A percentile compares a stretch with the other conserved stretches of the same genome.
These are phyloP conservation scores for Avahi laniger DNA, from an alignment of 2,797 vertebrate genomes.

Conservation along the genomic window DNA sequence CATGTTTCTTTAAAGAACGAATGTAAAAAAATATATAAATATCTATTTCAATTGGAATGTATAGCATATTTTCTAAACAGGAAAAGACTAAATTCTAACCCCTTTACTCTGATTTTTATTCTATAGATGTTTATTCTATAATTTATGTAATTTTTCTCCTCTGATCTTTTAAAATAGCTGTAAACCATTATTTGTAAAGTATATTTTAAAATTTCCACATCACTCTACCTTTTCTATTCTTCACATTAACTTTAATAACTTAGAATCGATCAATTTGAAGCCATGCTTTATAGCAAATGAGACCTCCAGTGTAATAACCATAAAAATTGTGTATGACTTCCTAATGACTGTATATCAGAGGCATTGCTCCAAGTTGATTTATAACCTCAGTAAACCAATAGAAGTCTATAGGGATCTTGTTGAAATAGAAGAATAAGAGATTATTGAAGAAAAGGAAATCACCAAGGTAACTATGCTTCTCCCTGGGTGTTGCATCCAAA, in stretches of 20 bases:
- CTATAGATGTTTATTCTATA: not conserved
- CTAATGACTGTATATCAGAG: not conserved
- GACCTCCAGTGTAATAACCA: not conserved
- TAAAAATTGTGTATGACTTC: not conserved
- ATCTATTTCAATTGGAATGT: not conserved
- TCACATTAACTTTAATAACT: not conserved
- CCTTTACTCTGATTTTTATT: not conserved
- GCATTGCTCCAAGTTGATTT: not conserved
- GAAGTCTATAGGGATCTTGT: not conserved
- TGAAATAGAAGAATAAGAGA: not conserved
- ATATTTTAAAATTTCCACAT: not conserved
- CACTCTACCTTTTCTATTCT: not conserved
- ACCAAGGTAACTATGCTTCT: not conserved
- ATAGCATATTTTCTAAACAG: not conserved
- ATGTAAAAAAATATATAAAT: not conserved
- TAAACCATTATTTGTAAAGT: conserved; percentile 20
- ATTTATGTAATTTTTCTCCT: not conserved
- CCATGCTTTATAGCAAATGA: not conserved
- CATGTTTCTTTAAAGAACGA: not conserved
- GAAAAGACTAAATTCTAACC: not conserved
- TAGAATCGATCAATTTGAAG: not conserved
- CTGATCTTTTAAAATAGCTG: not conserved
- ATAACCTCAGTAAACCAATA: not conserved
- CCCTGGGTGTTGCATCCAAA: not conserved
- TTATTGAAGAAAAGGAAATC: not conserved